Evolutionary conservation across 2,797 vertebrate species (phyloP), one percentile per base, ranked within the genome.

Genomic region (Schizothorax lantsangensis): DNA sequence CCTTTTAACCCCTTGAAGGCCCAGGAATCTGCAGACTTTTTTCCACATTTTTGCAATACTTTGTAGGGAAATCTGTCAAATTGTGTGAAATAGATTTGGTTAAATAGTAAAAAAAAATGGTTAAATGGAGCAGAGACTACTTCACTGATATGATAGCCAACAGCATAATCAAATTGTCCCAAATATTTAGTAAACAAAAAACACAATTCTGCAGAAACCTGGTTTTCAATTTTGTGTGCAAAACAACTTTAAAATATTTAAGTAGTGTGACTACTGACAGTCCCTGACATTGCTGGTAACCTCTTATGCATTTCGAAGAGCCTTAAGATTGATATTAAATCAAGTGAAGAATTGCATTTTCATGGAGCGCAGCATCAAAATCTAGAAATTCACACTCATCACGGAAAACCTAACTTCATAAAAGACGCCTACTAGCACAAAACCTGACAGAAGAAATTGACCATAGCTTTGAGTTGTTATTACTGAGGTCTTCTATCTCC

Each of bases 391-490:
- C 30, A 78, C 43, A 69, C 83, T 69, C 17, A 57, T 30, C 62
- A 66, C 26, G 1, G 6, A 85, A 85, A 85, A n/a, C 19, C 75
- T 80, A 21, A 78, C 52, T 85, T 36, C n/a, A 62, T 47, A 80
- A 80, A 80, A 26, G 36, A 85, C 30, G 2, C 54, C 77, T 62
- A 73, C 84, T 52, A 85, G 69, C 54, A 23, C 21, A 85, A 80
- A 86, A 68, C 69, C 78, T 26, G 10, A 66, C 54, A 23, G 15
- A 86, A 66, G 10, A 86, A 81, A 81, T 30, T 81, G 69, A 66
- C 54, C 79, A 66, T 26, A 52, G 79, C 85, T 86, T 81, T 79
- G 45, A 83, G 77, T 66, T 79, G 77, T 73, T 82, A 78, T 85
- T 82, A 85, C 57, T 45, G 57, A 62, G 64, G 74, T 85, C 69